phyloP scores from a whole-genome alignment of 1,140 invertebrate species.

The Mycetomoellerius zeteki region DNA sequence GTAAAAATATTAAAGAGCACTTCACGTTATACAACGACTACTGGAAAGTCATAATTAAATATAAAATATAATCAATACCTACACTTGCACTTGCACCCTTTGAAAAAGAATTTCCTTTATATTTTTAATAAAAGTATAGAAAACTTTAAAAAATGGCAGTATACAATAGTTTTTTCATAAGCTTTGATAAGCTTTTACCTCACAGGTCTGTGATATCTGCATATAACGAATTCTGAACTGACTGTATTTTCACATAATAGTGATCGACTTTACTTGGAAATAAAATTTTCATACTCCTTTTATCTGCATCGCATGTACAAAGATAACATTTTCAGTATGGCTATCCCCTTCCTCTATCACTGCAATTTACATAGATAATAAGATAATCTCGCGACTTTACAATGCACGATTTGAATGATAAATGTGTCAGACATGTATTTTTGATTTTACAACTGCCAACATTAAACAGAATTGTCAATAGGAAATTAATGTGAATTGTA shows the following conservation, averaged over 20 bases:
- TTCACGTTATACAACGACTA: no score
- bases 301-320: neutral
- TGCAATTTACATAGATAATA: neutral
- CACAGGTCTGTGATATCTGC: no score
- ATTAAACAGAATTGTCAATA: slow-evolving; percentile 43
- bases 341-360: no score
- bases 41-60: no score
- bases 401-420: no score
- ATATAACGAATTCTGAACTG: neutral
- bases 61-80: neutral
- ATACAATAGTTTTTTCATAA: neutral
- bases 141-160: no score
- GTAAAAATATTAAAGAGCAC: no score
- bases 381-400: neutral
- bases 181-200: neutral
- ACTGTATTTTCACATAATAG: neutral
- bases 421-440: neutral
- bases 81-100: neutral
- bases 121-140: neutral
- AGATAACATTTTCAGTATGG: neutral
- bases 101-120: neutral
- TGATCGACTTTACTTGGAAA: neutral
- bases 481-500: neutral
- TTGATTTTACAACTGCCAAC: neutral
- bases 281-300: neutral